Base-by-base conservation (phyloP, 2,888 invertebrate genomes). In the Charanyca ferruginea region DNA sequence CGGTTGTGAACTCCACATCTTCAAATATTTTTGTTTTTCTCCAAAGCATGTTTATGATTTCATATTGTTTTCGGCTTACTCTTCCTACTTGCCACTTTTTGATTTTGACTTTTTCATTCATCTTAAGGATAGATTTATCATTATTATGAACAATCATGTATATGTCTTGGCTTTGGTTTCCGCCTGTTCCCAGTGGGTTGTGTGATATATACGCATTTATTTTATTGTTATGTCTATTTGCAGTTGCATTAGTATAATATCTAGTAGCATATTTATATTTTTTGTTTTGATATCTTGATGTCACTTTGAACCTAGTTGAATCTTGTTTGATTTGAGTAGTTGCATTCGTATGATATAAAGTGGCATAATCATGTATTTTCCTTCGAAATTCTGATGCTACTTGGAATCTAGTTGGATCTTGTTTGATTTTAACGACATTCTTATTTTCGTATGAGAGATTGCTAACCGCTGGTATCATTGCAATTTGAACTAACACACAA, bases 1-100 rank as follows among this genome's bases (percentile, higher is more conserved):
- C n/a, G 23, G 80, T 74, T 18, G 81, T 76, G 11, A 71, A 63
- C 38, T 87, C 83, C 8, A 79, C n/a, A 42, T 90, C 79, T n/a
- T 79, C 23, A 71, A 88, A 89, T 67, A 87, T 78, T 68, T 91
- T 92, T 8, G 89, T 90, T 83, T 90, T 93, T 62, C 88, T 89
- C 90, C 90, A 89, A 2, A 93, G 77, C 84, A 93, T 86, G 64
- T 93, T 93, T 8, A 93, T 82, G 44, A 93, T 87, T 86, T 91
- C 91, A 83, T 91, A 90, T 60, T 92, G 90, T 61, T 90, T 91
- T 65, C 84, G 84, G 38, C 86, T 91, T 4, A 89, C 85, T 86
- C 88, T 87, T 18, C 84, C 86, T 7, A 87, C 85, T 78, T 89
- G 85, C 88, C 86, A 87, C 70, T 88, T 91, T 69, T 85, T 89